A percentile compares a stretch with the other conserved stretches of the same genome.
Conservation (phyloP, 2,888 invertebrate species). For the Campoplex capitator region DNA sequence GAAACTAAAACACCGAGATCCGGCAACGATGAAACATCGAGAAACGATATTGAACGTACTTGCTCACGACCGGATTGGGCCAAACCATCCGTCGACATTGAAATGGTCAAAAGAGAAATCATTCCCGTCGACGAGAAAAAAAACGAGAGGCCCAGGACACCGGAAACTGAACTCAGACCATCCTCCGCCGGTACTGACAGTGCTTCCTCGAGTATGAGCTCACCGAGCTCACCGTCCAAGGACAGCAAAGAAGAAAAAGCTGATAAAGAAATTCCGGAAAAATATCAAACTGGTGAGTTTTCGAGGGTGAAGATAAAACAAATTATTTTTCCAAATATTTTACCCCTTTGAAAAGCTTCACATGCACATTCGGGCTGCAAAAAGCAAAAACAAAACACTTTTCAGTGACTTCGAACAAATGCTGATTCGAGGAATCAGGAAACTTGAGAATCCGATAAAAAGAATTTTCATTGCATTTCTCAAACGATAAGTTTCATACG, state of each 20-base stretch:
- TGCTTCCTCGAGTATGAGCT: constrained; percentile 82
- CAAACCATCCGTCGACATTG: constrained; percentile 77
- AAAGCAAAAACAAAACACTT: no score
- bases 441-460: not conserved
- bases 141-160: constrained; percentile 77
- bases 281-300: constrained; percentile 80
- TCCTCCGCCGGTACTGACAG: constrained; percentile 80
- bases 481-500: not conserved
- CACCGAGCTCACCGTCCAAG: constrained; percentile 82
- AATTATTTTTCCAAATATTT: not conserved
- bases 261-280: constrained; percentile 82
- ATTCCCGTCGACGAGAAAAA: constrained; percentile 72
- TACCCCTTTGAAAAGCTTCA: not conserved
- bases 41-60: constrained; percentile 73
- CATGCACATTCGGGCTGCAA: not conserved
- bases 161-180: constrained; percentile 80
- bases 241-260: constrained; percentile 83
- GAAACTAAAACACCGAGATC: constrained; percentile 73
- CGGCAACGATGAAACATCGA: constrained; percentile 66
- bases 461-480: not conserved
- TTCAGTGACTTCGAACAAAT: not conserved
- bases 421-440: not conserved
- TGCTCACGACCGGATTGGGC: constrained; percentile 82
- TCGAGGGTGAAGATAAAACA: not conserved
- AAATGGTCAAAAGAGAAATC: constrained; percentile 76